Conservation (phyloP, 2,797 vertebrate species). For the Pelobates cultripes region DNA sequence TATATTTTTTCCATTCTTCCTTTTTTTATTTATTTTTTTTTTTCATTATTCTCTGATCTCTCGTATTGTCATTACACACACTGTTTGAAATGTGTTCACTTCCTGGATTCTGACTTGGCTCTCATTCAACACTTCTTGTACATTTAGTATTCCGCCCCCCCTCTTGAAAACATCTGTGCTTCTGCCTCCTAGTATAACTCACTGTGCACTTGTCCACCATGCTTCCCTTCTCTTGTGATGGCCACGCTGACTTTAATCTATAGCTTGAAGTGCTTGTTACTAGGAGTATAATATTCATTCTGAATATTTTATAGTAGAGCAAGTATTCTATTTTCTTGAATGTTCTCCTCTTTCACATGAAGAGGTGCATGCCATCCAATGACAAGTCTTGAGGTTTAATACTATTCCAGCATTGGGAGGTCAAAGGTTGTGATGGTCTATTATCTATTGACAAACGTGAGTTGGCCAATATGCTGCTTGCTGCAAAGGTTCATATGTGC, state of each 20-base stretch:
- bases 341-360: too few relatives aligned
- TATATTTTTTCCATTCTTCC: too few relatives aligned
- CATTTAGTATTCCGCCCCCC: neutral
- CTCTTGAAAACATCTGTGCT: constrained; percentile 10
- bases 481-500: too few relatives aligned
- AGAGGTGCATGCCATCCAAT: too few relatives aligned
- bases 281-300: too few relatives aligned
- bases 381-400: too few relatives aligned
- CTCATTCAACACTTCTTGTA: neutral
- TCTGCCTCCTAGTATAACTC: neutral
- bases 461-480: too few relatives aligned
- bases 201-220: constrained; percentile 23
- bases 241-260: neutral
- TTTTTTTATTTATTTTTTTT: too few relatives aligned
- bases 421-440: too few relatives aligned
- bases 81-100: constrained; percentile 3
- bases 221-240: neutral
- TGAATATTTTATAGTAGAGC: neutral
- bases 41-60: constrained; percentile 6
- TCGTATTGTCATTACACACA: neutral
- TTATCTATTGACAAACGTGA: too few relatives aligned
- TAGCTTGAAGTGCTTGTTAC: too few relatives aligned
- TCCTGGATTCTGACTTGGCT: constrained; percentile 1
- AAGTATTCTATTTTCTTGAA: neutral
- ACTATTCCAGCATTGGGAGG: too few relatives aligned